Evolutionary conservation across 35 echinoderm and acorn worm species (phyloP), one percentile per base, ranked within the genome.

Genomic region (Diadema setosum): DNA sequence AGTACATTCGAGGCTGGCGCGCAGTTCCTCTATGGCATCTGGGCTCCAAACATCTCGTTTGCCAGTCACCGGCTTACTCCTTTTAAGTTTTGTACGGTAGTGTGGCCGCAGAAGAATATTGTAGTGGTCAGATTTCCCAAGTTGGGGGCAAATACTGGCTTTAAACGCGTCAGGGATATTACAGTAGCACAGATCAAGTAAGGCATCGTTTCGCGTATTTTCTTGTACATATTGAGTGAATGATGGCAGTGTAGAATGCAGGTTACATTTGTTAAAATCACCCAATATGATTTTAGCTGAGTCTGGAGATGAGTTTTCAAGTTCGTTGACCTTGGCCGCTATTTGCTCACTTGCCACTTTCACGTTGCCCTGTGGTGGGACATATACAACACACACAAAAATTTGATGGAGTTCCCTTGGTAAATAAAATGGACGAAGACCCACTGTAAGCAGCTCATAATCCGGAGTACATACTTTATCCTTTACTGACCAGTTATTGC

Each of bases 91-190:
- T 27, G 58, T 44, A 11, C 64, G 39, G 18, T 91, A 91, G 21
- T 48, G 31, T 36, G 81, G 89, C n/a, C 30, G 5, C 33, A 91
- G 36, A 50, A 84, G 82, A 48, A 91, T 61, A 20, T 26, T 91
- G 82, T 85, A 48, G 82, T 91, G 89, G 56, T 91, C 82, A 16
- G 89, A 83, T n/a, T 63, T 84, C 33, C 89, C 89, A 56, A 91
- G 41, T 26, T 59, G 58, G 2, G 80, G 57, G 7, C 48, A 50
- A 29, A 64, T 20, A 17, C 24, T 67, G 18, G 88, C 46, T 46
- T 30, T 60, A 41, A 84, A 90, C 11, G 55, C 81, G 3, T 55
- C 43, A 20, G 88, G 60, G 32, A 90, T 46, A 45, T 70, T 83
- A n/a, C 80, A 52, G 48, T 84, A 91, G 50, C 81, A 84, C 46